Percentiles rank a stretch among this genome's conserved stretches.
Evolutionary conservation across 2,888 invertebrate species (phyloP).

Genomic region (Orchesellides sinensis): DNA sequence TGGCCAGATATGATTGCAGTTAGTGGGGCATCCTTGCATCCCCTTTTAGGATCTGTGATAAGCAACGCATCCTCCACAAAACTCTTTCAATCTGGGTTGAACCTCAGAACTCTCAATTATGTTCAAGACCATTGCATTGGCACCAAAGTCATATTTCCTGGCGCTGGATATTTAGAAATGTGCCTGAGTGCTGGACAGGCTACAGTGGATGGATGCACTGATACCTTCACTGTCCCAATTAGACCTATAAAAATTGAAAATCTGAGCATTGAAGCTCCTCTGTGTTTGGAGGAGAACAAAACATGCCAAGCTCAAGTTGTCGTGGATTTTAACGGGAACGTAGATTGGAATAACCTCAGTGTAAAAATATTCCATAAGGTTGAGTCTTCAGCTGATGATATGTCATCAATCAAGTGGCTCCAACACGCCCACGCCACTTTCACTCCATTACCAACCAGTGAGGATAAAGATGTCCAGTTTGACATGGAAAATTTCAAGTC

Average conservation of each 20-base stretch:
- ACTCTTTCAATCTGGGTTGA: conserved; percentile 5
- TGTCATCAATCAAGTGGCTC: conserved; percentile 34
- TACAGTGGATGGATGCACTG: background rate
- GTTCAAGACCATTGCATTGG: conserved; percentile 45
- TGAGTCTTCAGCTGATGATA: background rate
- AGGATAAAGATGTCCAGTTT: background rate
- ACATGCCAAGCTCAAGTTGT: conserved; percentile 13
- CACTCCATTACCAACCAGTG: conserved; percentile 3
- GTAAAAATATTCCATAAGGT: conserved; percentile 11
- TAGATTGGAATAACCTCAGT: conserved; percentile 15
- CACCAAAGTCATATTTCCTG: conserved; percentile 25
- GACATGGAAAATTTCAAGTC: background rate
- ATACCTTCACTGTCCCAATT: background rate
- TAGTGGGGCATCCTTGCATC: conserved; percentile 13
- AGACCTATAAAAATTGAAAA: conserved; percentile 48
- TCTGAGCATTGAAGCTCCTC: conserved; percentile 48
- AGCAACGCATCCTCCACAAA: background rate
- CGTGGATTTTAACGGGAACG: background rate
- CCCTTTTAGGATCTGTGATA: conserved; percentile 16
- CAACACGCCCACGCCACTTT: conserved; percentile 45
- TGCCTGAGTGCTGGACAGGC: conserved; percentile 30
- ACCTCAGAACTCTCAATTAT: background rate
- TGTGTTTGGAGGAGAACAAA: conserved; percentile 27
- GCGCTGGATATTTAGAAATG: conserved; percentile 52
- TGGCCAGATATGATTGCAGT: conserved; percentile 21